phyloP scores from a whole-genome alignment of 1,140 invertebrate genomes.

The Diprion similis region DNA sequence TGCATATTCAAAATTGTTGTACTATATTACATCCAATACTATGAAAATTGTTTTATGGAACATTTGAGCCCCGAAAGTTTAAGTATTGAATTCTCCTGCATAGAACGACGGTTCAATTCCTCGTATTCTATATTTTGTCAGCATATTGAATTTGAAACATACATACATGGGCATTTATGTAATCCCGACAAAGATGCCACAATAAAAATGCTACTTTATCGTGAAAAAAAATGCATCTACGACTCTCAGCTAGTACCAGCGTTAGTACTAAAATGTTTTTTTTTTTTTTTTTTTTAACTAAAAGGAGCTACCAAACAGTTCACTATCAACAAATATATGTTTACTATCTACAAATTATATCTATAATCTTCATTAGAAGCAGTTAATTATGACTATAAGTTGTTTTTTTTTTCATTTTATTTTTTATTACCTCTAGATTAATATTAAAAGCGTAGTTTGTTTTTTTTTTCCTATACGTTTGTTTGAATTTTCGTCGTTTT shows the following conservation, averaged over 20 bases:
- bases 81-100: not conserved
- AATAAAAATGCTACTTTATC: not conserved
- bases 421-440: slow-evolving; percentile 48
- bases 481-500: slow-evolving; percentile 18
- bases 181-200: too few species aligned
- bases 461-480: slow-evolving; percentile 32
- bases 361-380: slow-evolving; percentile 44
- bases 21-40: slow-evolving; percentile 28
- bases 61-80: slow-evolving; percentile 26
- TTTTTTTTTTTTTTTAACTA: not conserved
- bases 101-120: not conserved
- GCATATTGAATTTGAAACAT: not conserved
- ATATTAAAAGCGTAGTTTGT: slow-evolving; percentile 55
- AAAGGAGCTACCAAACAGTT: slow-evolving; percentile 1
- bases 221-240: not conserved
- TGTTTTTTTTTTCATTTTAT: not conserved
- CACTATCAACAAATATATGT: not conserved
- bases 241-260: not conserved
- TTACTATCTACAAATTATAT: slow-evolving; percentile 34
- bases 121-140: not conserved
- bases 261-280: not conserved
- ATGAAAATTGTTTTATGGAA: slow-evolving; percentile 36
- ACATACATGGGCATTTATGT: not conserved
- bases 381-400: slow-evolving; percentile 4
- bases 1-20: not conserved